phyloP scores from a whole-genome alignment of 2,113 vertebrate genomes.

The Podarcis muralis region DNA sequence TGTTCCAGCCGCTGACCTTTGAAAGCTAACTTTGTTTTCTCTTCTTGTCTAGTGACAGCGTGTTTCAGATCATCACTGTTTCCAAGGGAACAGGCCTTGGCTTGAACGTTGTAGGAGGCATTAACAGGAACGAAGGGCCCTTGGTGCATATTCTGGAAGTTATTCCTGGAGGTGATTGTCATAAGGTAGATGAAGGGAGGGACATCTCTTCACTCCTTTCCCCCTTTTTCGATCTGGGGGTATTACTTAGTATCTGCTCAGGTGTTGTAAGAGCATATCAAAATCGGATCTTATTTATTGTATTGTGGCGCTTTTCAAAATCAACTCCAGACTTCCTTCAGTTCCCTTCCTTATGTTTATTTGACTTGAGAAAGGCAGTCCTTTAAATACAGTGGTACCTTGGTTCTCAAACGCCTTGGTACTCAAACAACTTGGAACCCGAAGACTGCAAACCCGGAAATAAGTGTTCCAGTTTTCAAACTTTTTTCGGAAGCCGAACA shows the following conservation, averaged over 20 bases:
- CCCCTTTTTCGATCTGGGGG: neutral
- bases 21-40: constrained; percentile 57
- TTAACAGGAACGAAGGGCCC: constrained; percentile 89
- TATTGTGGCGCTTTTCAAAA: neutral
- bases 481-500: no score
- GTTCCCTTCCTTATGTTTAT: neutral
- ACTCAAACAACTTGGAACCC: no score
- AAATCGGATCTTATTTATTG: no score
- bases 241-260: neutral
- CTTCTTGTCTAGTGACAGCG: constrained; percentile 71
- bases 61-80: constrained; percentile 90
- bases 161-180: constrained; percentile 89
- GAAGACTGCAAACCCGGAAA: no score
- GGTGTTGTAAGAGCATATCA: neutral
- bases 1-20: constrained; percentile 38
- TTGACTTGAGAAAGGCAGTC: neutral
- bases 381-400: no score
- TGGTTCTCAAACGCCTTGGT: no score
- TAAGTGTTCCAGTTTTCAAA: no score
- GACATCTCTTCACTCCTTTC: neutral
- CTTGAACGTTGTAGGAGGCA: constrained; percentile 88
- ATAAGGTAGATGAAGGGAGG: constrained; percentile 81
- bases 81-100: constrained; percentile 87
- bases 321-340: no score
- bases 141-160: constrained; percentile 93